Percentiles rank a stretch among this genome's conserved stretches.
phyloP scores from a whole-genome alignment of 2,888 invertebrate genomes.

The Orgyia antiqua region DNA sequence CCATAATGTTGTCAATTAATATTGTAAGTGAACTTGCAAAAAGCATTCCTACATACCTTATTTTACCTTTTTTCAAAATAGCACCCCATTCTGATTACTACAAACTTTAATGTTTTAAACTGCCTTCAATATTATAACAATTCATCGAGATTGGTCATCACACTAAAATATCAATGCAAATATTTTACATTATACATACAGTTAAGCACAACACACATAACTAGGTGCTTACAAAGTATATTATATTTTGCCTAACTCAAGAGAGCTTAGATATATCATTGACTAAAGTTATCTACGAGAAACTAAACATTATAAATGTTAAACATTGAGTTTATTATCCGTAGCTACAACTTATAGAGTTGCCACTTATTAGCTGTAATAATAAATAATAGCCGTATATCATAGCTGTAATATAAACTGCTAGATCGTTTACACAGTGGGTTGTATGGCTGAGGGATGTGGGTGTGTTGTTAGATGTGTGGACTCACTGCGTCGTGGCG shows the following conservation, averaged over 20 bases:
- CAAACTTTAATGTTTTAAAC: slow-evolving; percentile 30
- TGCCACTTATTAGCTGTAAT: background rate
- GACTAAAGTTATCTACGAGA: slow-evolving; percentile 10
- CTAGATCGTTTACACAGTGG: slow-evolving; percentile 34
- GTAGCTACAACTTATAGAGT: background rate
- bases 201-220: slow-evolving; percentile 4
- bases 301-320: slow-evolving; percentile 6
- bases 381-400: background rate
- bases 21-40: slow-evolving; percentile 47
- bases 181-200: slow-evolving; percentile 4
- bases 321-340: slow-evolving; percentile 5
- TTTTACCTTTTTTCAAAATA: slow-evolving; percentile 67
- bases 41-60: slow-evolving; percentile 43
- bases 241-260: slow-evolving; percentile 13
- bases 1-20: no score
- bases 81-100: slow-evolving; percentile 65
- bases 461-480: slow-evolving; percentile 46
- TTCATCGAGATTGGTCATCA: slow-evolving; percentile 43
- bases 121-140: slow-evolving; percentile 33
- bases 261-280: slow-evolving; percentile 18
- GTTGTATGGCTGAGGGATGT: slow-evolving; percentile 39
- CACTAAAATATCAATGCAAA: slow-evolving; percentile 12
- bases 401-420: background rate
- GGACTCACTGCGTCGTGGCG: slow-evolving; percentile 91
- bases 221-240: slow-evolving; percentile 11